phyloP scores from a whole-genome alignment of 2,888 invertebrate species.

The Cheilosia grossa region DNA sequence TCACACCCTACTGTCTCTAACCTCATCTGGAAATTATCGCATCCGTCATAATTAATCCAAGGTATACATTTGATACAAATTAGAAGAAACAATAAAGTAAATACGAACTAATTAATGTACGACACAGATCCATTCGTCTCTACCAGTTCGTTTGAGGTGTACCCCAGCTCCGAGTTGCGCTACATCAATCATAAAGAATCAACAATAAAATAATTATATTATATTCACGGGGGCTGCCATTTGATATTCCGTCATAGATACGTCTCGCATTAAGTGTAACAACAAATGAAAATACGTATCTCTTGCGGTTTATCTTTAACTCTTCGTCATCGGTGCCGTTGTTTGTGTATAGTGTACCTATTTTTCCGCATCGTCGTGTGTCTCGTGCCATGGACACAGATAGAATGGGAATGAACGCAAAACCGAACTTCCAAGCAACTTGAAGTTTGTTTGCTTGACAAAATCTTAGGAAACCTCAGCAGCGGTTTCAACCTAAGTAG shows the following conservation, averaged over 20 bases:
- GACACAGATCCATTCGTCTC: constrained; percentile 3
- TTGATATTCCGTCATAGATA: constrained; percentile 28
- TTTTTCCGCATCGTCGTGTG: constrained; percentile 1
- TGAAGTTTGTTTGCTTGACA: constrained; percentile 35
- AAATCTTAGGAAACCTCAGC: constrained; percentile 39
- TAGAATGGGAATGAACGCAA: constrained; percentile 3
- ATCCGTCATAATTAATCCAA: constrained; percentile 65
- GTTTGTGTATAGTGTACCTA: not conserved
- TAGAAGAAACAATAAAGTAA: constrained; percentile 53
- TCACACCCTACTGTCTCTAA: constrained; percentile 54
- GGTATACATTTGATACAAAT: constrained; percentile 45
- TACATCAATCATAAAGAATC: constrained; percentile 18
- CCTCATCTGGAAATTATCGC: constrained; percentile 68
- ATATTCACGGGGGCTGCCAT: constrained; percentile 13
- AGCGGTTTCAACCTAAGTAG: constrained; percentile 25
- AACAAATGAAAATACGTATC: not conserved
- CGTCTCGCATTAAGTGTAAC: not conserved
- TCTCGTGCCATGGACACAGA: constrained; percentile 22
- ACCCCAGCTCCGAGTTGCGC: not conserved
- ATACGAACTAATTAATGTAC: constrained; percentile 44
- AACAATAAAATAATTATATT: constrained; percentile 42
- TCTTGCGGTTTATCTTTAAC: constrained; percentile 25
- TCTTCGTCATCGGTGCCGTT: not conserved
- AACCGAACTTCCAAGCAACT: constrained; percentile 4
- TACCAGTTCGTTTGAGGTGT: not conserved